phyloP scores from a whole-genome alignment of 2,113 vertebrate species.

The Diadophis punctatus region DNA sequence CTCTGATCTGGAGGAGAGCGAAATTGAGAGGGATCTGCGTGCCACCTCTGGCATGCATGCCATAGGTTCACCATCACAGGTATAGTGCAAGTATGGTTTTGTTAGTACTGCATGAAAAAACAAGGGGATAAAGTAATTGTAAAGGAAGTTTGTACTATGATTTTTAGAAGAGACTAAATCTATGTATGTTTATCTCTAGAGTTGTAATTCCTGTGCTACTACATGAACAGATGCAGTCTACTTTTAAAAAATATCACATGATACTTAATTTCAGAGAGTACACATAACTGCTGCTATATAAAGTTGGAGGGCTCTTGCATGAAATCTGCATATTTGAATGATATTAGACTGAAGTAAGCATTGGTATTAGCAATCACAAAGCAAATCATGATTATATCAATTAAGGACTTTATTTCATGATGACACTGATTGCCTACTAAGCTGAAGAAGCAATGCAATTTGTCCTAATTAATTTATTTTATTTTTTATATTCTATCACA shows the following conservation, averaged over 20 bases:
- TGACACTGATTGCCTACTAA: neutral
- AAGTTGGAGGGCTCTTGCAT: neutral
- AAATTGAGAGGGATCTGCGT: too few species aligned
- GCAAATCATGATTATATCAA: neutral
- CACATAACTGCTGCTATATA: neutral
- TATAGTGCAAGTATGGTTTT: too few species aligned
- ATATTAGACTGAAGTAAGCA: neutral
- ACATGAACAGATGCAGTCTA: neutral
- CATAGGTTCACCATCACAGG: too few species aligned
- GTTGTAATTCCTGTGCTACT: neutral
- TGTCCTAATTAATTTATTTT: neutral
- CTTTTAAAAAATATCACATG: neutral
- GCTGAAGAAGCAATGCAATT: neutral
- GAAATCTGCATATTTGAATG: neutral
- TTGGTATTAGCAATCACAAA: neutral
- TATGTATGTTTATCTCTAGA: neutral
- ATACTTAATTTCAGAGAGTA: neutral
- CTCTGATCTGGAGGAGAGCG: too few species aligned
- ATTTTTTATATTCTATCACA: neutral
- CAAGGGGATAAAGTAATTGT: neutral
- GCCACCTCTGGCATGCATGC: too few species aligned
- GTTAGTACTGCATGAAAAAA: neutral
- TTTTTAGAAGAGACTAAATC: neutral
- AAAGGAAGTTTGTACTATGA: neutral
- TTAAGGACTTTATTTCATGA: neutral